phyloP scores from a whole-genome alignment of 1,140 invertebrate species.

The Achroia grisella region DNA sequence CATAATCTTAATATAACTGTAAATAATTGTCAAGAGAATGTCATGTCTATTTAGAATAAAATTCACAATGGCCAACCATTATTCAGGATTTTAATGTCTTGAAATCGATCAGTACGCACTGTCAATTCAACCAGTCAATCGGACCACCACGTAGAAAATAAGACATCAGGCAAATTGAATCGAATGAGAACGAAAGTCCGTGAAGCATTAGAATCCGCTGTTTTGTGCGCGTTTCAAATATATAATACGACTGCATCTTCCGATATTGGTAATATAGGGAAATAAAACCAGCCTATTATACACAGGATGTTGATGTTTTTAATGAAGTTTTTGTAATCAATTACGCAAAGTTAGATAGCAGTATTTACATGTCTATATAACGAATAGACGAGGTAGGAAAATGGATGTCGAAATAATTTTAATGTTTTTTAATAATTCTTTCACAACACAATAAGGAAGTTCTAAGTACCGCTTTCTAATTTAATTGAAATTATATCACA shows the following conservation, averaged over 20 bases:
- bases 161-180: constrained; percentile 61
- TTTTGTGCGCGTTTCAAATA: constrained; percentile 35
- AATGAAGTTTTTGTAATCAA: too few species aligned
- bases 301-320: constrained; percentile 12
- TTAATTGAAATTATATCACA: too few species aligned
- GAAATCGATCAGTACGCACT: not conserved
- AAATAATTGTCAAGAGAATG: too few species aligned
- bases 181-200: constrained; percentile 45
- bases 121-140: constrained; percentile 12
- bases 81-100: not conserved
- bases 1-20: too few species aligned
- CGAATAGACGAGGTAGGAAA: too few species aligned
- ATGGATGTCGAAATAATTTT: too few species aligned
- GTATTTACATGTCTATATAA: too few species aligned
- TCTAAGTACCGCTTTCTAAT: too few species aligned
- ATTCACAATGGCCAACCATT: not conserved
- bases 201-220: constrained; percentile 44
- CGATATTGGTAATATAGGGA: constrained; percentile 26
- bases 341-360: too few species aligned
- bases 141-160: constrained; percentile 61
- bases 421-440: too few species aligned
- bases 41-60: too few species aligned
- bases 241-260: constrained; percentile 37
- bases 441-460: too few species aligned
- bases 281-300: not conserved